phyloP scores from a whole-genome alignment of 2,113 vertebrate genomes.

The Campylomormyrus tamandua region DNA sequence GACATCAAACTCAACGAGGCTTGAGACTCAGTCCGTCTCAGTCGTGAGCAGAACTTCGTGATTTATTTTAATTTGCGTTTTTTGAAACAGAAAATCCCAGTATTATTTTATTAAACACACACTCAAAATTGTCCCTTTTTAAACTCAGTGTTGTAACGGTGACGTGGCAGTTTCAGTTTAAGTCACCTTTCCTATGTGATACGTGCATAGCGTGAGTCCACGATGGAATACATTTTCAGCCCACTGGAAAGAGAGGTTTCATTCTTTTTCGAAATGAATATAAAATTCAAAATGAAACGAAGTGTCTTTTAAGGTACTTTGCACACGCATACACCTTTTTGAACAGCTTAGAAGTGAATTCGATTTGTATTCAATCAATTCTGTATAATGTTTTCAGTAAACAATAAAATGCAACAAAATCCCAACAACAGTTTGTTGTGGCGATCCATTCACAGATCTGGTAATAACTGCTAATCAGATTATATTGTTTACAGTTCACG shows the following conservation, averaged over 20 bases:
- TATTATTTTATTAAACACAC: not conserved
- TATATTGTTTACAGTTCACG: not conserved
- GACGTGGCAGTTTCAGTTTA: not conserved
- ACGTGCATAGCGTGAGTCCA: not conserved
- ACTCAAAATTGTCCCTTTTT: not conserved
- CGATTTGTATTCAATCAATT: not conserved
- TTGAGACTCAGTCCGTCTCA: not conserved
- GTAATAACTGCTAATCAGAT: not conserved
- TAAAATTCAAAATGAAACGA: not conserved
- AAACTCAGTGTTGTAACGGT: not conserved
- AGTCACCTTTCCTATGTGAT: not conserved
- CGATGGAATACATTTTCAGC: not conserved
- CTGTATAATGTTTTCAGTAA: slow-evolving; percentile 40
- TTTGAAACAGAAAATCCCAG: not conserved
- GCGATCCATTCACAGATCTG: slow-evolving; percentile 49
- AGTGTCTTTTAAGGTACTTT: not conserved
- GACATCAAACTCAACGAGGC: not conserved
- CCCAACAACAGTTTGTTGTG: slow-evolving; percentile 57
- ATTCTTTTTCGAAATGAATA: not conserved
- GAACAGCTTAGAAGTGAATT: not conserved
- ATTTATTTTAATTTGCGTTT: not conserved
- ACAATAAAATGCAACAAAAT: slow-evolving; percentile 56
- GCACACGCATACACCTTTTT: not conserved
- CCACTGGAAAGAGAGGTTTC: not conserved
- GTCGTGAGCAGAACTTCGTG: not conserved